Evolutionary conservation across 64 coral and sea anemone genomes (phyloP), one percentile per base, ranked within the genome.

Genomic region (Dendronephthya gigantea): DNA sequence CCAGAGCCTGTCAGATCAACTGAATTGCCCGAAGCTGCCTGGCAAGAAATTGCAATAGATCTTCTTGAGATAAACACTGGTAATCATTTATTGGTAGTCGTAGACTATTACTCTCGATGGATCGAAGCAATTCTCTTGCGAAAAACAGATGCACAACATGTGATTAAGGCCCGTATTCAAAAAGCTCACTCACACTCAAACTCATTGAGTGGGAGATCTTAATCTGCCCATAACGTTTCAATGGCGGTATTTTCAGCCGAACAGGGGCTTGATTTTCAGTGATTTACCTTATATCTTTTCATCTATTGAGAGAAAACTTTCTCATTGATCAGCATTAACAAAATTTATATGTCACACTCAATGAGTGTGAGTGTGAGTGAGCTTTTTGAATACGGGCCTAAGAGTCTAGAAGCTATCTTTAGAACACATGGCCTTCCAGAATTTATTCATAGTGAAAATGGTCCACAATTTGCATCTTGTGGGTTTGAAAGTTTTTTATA

Each of bases 401-500:
- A 81, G 5, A 48, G 32, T 5, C 31, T 75, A 34, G 82, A 83
- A 48, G 82, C 82, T 83, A 83, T 83, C 25, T 83, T 83, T 30
- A 83, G 82, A 83, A 83, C 82, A 43, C 40, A 83, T 43, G 82
- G 82, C 68, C 29, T 89, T 27, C 85, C 85, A 39, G 51, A n/a
- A 45, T 17, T 34, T 29, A 28, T 84, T 6, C 50, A 38, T 16
- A 68, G 88, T 35, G 49, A 84, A 25, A 84, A 84, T 49, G 38
- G 56, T 40, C 88, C 14, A 40, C 55, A 81, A 48, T 89, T 89
- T 83, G 39, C 19, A 30, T 89, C 87, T 9, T 79, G 83, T 22
- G 83, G 89, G 31, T 89, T 92, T 66, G 83, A 82, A 39, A 48
- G 15, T 6, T 92, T 92, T 47, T 17, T 92, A 55, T 35, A 48